Conservation (phyloP, 2,113 vertebrate species). For the Archocentrus centrarchus region DNA sequence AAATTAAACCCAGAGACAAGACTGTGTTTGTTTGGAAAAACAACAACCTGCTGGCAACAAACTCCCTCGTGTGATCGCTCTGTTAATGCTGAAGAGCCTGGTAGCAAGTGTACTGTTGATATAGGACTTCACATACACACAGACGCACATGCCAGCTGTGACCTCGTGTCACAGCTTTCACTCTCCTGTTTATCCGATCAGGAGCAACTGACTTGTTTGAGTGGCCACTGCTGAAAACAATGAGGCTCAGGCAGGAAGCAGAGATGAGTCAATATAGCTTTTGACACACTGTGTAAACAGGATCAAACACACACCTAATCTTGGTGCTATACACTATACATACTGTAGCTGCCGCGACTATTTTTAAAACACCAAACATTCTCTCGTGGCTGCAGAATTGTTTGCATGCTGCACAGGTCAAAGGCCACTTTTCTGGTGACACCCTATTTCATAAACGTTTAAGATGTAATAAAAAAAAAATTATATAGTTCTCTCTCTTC, state of each 20-base stretch:
- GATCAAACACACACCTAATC: conserved; percentile 27
- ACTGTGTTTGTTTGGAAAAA: neutral
- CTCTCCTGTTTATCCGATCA: conserved; percentile 65
- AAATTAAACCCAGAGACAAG: neutral
- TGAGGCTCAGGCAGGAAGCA: conserved; percentile 1
- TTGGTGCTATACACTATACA: neutral
- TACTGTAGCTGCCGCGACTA: conserved; percentile 11
- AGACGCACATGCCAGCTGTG: conserved; percentile 65
- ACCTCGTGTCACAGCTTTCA: conserved; percentile 64
- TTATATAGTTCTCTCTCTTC: neutral
- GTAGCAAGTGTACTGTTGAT: conserved; percentile 1
- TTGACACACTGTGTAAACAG: neutral
- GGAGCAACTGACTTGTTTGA: conserved; percentile 59
- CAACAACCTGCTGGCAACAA: conserved; percentile 19
- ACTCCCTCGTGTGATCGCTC: conserved; percentile 8
- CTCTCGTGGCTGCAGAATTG: neutral
- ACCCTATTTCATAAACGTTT: neutral
- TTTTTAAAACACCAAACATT: conserved; percentile 30
- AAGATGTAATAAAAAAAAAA: neutral
- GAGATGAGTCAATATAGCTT: neutral
- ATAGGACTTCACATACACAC: conserved; percentile 50
- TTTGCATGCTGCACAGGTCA: conserved; percentile 12
- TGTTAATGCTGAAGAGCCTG: conserved; percentile 43
- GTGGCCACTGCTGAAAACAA: neutral
- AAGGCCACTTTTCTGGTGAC: conserved; percentile 20